Conservation (phyloP, 2,797 vertebrate genomes). For the Lerista edwardsae region DNA sequence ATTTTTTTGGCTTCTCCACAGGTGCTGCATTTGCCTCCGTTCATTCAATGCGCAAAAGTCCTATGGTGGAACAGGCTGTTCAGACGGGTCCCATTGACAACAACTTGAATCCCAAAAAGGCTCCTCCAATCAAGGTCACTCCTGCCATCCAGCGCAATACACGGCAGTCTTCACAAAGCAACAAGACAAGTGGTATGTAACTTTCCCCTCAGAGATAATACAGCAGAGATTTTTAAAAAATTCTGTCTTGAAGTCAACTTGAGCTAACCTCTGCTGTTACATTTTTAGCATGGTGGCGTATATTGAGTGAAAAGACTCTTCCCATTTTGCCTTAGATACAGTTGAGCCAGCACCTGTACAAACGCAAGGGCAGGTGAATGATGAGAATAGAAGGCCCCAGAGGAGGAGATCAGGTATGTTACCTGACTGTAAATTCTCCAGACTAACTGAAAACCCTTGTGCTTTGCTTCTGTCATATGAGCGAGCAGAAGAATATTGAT, state of each 20-base stretch:
- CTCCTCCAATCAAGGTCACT: slow-evolving; percentile 74
- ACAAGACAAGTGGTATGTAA: slow-evolving; percentile 65
- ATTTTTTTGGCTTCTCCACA: slow-evolving; percentile 56
- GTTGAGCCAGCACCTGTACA: slow-evolving; percentile 73
- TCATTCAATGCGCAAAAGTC: slow-evolving; percentile 83
- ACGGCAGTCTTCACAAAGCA: slow-evolving; percentile 71
- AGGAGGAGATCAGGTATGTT: slow-evolving; percentile 87
- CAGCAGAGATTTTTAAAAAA: neutral
- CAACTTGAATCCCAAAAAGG: slow-evolving; percentile 76
- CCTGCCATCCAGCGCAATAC: slow-evolving; percentile 69
- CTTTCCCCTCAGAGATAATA: neutral
- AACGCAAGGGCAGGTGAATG: slow-evolving; percentile 79
- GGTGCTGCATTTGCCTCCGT: slow-evolving; percentile 83
- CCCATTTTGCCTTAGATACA: slow-evolving; percentile 68
- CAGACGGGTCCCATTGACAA: slow-evolving; percentile 87
- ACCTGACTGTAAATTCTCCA: slow-evolving; percentile 5
- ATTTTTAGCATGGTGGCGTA: neutral
- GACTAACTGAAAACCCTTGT: neutral
- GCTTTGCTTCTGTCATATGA: neutral
- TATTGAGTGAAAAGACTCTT: slow-evolving; percentile 32
- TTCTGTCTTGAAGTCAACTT: neutral
- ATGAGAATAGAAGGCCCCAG: slow-evolving; percentile 86
- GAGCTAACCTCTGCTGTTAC: neutral
- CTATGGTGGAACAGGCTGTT: slow-evolving; percentile 96
- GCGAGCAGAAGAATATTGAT: neutral